These are phyloP conservation scores for Micromesistius poutassou DNA, from an alignment of 2,797 vertebrate genomes.

Conservation along the genomic window DNA sequence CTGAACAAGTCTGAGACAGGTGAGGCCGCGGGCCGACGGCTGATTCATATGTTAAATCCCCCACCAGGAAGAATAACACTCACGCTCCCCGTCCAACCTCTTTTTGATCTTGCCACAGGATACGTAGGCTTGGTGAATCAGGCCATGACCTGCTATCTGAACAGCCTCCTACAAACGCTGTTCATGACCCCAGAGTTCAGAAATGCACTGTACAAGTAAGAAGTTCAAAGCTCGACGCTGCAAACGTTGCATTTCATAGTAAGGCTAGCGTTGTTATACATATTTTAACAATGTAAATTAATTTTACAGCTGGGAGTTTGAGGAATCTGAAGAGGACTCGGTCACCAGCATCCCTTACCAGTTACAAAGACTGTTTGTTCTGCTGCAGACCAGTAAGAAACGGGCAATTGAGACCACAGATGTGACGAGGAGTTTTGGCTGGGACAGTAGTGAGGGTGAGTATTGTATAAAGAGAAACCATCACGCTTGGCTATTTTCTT, in stretches of 20 bases:
- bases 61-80: not conserved
- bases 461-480: not conserved
- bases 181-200: slow-evolving; percentile 99
- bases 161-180: slow-evolving; percentile 96
- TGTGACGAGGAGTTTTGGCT: slow-evolving; percentile 96
- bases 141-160: slow-evolving; percentile 99
- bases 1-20: slow-evolving; percentile 97
- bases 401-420: slow-evolving; percentile 98
- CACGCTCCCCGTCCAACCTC: slow-evolving; percentile 7
- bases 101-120: slow-evolving; percentile 66
- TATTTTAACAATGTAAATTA: not conserved
- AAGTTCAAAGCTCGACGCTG: slow-evolving; percentile 4
- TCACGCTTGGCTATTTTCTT: not conserved
- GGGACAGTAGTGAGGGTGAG: slow-evolving; percentile 98
- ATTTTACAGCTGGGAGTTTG: slow-evolving; percentile 91
- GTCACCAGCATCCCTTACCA: slow-evolving; percentile 97
- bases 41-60: not conserved
- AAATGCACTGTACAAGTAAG: slow-evolving; percentile 99
- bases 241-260: not conserved
- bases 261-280: not conserved
- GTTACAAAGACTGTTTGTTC: slow-evolving; percentile 94
- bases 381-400: slow-evolving; percentile 97
- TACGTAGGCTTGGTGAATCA: slow-evolving; percentile 99
- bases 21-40: slow-evolving; percentile 49
- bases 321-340: slow-evolving; percentile 93